These are phyloP conservation scores for Rhinella marina DNA, from an alignment of 2,797 vertebrate species.

Conservation along the genomic window DNA sequence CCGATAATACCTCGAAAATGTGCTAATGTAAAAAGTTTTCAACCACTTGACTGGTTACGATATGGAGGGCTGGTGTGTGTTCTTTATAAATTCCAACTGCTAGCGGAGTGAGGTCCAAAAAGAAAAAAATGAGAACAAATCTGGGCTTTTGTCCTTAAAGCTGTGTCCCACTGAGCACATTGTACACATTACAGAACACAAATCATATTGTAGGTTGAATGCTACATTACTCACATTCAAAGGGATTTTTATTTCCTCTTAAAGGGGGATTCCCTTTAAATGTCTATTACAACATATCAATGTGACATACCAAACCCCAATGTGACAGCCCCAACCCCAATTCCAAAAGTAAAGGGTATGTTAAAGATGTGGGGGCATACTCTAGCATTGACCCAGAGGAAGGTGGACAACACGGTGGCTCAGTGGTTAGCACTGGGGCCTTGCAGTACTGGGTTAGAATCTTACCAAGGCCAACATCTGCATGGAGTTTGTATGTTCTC, in stretches of 20 bases:
- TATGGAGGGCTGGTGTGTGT: not conserved
- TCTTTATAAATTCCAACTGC: not conserved
- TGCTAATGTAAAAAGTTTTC: constrained; percentile 22
- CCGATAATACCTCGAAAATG: constrained; percentile 4
- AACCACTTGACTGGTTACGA: constrained; percentile 7
- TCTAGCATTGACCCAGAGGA: too few species aligned
- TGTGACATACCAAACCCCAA: not conserved
- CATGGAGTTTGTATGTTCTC: too few species aligned
- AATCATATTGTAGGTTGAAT: not conserved
- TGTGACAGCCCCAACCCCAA: too few species aligned
- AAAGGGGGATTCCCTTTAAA: not conserved
- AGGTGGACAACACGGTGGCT: too few species aligned
- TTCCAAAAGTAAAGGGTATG: too few species aligned
- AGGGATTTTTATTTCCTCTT: not conserved
- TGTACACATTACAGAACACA: not conserved
- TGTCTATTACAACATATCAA: not conserved
- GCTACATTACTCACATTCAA: not conserved
- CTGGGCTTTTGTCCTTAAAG: not conserved
- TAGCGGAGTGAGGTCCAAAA: not conserved
- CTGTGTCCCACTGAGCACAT: not conserved
- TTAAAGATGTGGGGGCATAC: too few species aligned
- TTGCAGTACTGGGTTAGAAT: too few species aligned
- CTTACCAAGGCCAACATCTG: too few species aligned
- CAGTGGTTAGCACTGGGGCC: too few species aligned
- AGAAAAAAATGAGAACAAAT: not conserved